These are phyloP conservation scores for Poliocrania exsul DNA, from an alignment of 2,797 vertebrate genomes.

Conservation along the genomic window DNA sequence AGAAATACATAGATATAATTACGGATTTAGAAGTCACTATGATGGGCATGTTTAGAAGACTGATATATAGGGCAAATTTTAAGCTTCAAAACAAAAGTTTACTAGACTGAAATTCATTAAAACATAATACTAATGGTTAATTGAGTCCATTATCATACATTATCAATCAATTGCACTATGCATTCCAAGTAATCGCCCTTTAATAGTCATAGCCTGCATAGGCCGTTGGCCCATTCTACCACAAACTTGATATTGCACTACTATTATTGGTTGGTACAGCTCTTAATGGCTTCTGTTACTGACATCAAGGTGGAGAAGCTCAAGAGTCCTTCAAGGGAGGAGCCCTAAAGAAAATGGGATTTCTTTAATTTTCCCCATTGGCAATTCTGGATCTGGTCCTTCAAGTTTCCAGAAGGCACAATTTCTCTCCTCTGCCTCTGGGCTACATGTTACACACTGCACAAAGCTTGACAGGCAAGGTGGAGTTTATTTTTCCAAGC, in stretches of 20 bases:
- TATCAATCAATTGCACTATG: not conserved
- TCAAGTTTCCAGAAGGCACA: not conserved
- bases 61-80: not conserved
- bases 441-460: rapidly evolving
- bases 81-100: not conserved
- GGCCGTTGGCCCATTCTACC: not conserved
- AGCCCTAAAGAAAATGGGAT: not conserved
- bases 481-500: not conserved
- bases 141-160: not conserved
- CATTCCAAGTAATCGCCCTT: not conserved
- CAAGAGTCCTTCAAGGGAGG: not conserved
- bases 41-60: not conserved
- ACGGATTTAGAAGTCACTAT: not conserved
- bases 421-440: rapidly evolving
- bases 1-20: not conserved
- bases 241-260: not conserved
- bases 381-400: not conserved
- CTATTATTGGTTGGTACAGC: not conserved
- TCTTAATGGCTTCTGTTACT: not conserved
- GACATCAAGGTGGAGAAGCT: not conserved
- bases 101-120: not conserved
- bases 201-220: not conserved
- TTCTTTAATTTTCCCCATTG: not conserved
- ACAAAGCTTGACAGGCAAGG: not conserved
- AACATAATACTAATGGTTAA: not conserved